Evolutionary conservation across 1,140 invertebrate genomes (phyloP), one percentile per base, ranked within the genome.

Genomic region (Macrobrachium nipponense): DNA sequence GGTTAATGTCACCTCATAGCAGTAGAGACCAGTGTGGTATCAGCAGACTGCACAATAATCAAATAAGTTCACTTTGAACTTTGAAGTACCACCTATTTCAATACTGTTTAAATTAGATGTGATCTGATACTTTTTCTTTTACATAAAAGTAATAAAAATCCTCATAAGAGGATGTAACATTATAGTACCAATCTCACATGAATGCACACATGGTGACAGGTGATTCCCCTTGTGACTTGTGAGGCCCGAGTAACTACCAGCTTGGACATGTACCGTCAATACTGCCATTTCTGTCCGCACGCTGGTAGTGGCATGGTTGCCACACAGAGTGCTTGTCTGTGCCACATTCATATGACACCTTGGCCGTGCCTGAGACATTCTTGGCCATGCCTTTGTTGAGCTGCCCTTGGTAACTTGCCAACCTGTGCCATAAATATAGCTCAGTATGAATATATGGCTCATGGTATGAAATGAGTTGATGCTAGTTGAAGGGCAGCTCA

Each of bases 291-390:
- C 83, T 79, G 66, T 86, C 77, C 43, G 66, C 83, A 80, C 76
- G 81, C 81, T 83, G 81, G 81, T 83, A 83, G 72, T 83, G 81
- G 81, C 77, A 43, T 72, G 83, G 77, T 78, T 79, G 77, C 83
- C 83, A 86, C 83, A 80, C 77, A 79, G 72, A 82, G 83, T 86
- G 83, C 83, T 72, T 86, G 83, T 86, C 83, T 86, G 83, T 86
- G 77, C 78, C 83, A 80, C 77, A 80, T 68, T 86, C 70, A 80
- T 27, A 86, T 78, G 44, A 86, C 83, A 86, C 83, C 77, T 72
- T 82, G 59, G 80, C 80, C 70, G 70, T 43, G 36, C 70, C 70
- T 27, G 36, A 83, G 44, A 83, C 81, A 83, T 23, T 77, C 20
- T 76, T 36, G 60, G 77, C 77, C 68, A 51, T 64, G 60, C 77